Conservation (phyloP, 2,113 vertebrate species). For the Pollimyrus isidori region DNA sequence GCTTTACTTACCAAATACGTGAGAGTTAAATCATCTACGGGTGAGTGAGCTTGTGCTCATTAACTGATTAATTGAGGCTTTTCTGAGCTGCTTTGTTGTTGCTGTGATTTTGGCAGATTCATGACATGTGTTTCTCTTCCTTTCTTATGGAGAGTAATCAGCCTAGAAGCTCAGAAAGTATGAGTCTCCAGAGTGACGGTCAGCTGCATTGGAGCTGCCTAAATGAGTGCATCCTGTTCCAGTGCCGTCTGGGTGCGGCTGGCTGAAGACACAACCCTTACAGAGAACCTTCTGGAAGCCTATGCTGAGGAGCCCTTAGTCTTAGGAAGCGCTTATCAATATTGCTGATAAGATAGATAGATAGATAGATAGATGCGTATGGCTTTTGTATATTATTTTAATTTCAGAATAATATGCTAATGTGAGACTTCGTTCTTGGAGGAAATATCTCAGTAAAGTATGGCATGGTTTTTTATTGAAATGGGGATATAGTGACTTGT, state of each 20-base stretch:
- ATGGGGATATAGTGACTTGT: not conserved
- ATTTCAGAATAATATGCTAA: not conserved
- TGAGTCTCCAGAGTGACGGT: conserved; percentile 29
- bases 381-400: not conserved
- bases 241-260: conserved; percentile 12
- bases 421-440: not conserved
- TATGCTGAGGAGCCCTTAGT: not conserved
- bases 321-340: not conserved
- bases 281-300: not conserved
- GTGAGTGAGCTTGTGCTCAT: not conserved
- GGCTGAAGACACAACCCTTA: not conserved
- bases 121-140: conserved; percentile 2
- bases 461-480: not conserved
- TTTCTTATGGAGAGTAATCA: conserved; percentile 30
- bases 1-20: not conserved
- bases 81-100: not conserved
- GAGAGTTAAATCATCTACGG: not conserved
- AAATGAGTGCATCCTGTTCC: conserved; percentile 30
- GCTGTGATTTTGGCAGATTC: conserved; percentile 16
- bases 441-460: not conserved
- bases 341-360: not conserved
- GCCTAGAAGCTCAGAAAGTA: conserved; percentile 24
- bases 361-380: not conserved
- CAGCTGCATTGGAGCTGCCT: conserved; percentile 26
- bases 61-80: not conserved